phyloP scores from a whole-genome alignment of 2,888 invertebrate genomes.

The Xestia c-nigrum region DNA sequence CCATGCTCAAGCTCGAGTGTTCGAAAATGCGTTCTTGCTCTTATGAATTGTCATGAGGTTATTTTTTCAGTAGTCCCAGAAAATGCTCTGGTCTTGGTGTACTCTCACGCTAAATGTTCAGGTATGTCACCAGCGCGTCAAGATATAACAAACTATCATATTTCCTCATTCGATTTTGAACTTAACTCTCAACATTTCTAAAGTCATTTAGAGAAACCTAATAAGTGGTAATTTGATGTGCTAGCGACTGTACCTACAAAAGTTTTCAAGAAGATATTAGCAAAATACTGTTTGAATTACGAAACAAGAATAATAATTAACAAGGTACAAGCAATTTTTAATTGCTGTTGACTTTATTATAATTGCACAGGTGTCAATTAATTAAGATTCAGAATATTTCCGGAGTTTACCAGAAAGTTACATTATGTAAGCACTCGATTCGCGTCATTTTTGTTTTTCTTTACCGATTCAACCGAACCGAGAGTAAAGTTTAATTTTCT shows the following conservation, averaged over 20 bases:
- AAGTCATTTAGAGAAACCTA: no score
- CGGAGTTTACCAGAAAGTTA: slow-evolving; percentile 63
- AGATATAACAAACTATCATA: no score
- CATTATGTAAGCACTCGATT: slow-evolving; percentile 68
- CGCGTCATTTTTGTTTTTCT: slow-evolving; percentile 69
- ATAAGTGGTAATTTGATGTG: no score
- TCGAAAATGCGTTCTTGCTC: no score
- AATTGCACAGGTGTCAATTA: slow-evolving; percentile 46
- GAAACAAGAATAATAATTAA: neutral
- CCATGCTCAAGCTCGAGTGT: no score
- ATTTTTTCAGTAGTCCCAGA: no score
- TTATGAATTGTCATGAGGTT: no score
- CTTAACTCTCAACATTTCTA: no score
- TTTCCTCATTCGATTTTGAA: no score
- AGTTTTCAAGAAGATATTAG: neutral
- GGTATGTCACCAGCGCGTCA: no score
- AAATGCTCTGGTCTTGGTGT: no score
- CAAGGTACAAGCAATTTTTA: slow-evolving; percentile 8
- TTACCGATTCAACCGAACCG: slow-evolving; percentile 60
- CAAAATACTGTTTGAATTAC: neutral
- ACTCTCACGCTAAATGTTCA: neutral
- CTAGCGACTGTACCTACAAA: neutral
- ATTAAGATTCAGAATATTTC: slow-evolving; percentile 64
- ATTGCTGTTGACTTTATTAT: slow-evolving; percentile 15
- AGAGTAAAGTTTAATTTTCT: slow-evolving; percentile 74